A percentile compares a stretch with the other conserved stretches of the same genome.
phyloP scores from a whole-genome alignment of 2,888 invertebrate species.

The Caenorhabditis doughertyi region DNA sequence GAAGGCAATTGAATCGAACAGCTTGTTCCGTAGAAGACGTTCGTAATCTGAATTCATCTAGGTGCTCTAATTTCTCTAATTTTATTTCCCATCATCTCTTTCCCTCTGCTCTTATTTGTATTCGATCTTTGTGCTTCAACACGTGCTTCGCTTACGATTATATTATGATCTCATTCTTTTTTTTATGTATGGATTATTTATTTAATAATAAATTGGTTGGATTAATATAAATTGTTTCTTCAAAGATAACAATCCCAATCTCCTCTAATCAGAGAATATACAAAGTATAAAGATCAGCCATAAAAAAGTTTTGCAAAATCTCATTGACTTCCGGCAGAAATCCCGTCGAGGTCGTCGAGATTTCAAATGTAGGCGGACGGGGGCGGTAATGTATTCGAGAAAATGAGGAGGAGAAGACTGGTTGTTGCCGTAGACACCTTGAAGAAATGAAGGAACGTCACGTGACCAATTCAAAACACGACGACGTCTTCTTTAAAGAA shows the following conservation, averaged over 20 bases:
- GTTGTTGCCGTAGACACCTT: slow-evolving; percentile 18
- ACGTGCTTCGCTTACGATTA: slow-evolving; percentile 46
- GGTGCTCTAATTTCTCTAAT: slow-evolving; percentile 3
- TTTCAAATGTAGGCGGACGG: slow-evolving; percentile 11
- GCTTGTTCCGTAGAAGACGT: slow-evolving; percentile 60
- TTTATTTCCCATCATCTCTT: slow-evolving; percentile 46
- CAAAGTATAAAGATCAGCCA: slow-evolving; percentile 26
- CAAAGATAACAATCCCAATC: not conserved
- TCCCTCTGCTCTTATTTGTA: slow-evolving; percentile 49
- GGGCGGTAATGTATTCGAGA: slow-evolving; percentile 31
- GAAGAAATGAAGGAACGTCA: not conserved
- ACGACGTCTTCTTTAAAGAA: slow-evolving; percentile 3
- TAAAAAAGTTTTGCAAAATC: slow-evolving; percentile 21
- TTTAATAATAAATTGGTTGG: slow-evolving; percentile 27
- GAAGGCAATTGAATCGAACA: slow-evolving; percentile 59
- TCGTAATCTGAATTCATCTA: slow-evolving; percentile 33
- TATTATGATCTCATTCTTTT: slow-evolving; percentile 35
- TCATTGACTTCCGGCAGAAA: slow-evolving; percentile 23
- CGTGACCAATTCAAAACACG: slow-evolving; percentile 27
- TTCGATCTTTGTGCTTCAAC: slow-evolving; percentile 43
- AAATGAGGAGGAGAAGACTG: slow-evolving; percentile 11
- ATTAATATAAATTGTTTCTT: not conserved
- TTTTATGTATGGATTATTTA: slow-evolving; percentile 28
- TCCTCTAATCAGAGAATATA: slow-evolving; percentile 13
- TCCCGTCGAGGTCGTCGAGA: slow-evolving; percentile 10